Percentiles rank a stretch among this genome's conserved stretches.
Evolutionary conservation across 2,888 invertebrate genomes (phyloP).

Genomic region (Eudasyphora cyanicolor): DNA sequence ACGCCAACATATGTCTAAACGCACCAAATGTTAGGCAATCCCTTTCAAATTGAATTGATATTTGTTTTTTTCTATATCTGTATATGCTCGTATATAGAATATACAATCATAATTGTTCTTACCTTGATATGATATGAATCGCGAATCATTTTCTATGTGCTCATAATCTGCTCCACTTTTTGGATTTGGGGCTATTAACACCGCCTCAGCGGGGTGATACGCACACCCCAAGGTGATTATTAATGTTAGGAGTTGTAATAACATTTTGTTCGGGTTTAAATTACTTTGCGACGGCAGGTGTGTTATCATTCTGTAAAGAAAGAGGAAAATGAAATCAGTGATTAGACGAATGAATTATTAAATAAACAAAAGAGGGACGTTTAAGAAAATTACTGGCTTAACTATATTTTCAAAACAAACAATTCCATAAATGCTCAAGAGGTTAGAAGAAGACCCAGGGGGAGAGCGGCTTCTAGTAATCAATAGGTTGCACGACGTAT

Average conservation of each 20-base stretch:
- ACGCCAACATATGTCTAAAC: not conserved
- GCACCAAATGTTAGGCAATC: not conserved
- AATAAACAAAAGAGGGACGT: no score
- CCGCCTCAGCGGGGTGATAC: constrained; percentile 39
- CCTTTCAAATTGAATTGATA: not conserved
- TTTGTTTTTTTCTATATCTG: not conserved
- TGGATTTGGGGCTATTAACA: constrained; percentile 44
- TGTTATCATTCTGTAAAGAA: constrained; percentile 62
- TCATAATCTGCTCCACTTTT: constrained; percentile 71
- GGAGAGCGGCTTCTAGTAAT: no score
- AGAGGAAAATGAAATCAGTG: constrained; percentile 17
- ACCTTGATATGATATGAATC: constrained; percentile 80
- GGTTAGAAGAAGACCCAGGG: no score
- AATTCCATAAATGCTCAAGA: no score
- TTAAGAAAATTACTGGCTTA: no score
- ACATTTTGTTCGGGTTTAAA: constrained; percentile 62
- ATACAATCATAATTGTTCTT: constrained; percentile 56
- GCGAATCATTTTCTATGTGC: constrained; percentile 77
- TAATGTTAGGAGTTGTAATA: constrained; percentile 56
- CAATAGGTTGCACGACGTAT: no score
- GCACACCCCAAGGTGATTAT: constrained; percentile 51
- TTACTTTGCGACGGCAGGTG: constrained; percentile 29
- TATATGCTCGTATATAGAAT: not conserved
- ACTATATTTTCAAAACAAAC: no score
- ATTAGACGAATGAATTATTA: no score